phyloP scores from a whole-genome alignment of 2,113 vertebrate genomes.

The Ceyx melanurus region DNA sequence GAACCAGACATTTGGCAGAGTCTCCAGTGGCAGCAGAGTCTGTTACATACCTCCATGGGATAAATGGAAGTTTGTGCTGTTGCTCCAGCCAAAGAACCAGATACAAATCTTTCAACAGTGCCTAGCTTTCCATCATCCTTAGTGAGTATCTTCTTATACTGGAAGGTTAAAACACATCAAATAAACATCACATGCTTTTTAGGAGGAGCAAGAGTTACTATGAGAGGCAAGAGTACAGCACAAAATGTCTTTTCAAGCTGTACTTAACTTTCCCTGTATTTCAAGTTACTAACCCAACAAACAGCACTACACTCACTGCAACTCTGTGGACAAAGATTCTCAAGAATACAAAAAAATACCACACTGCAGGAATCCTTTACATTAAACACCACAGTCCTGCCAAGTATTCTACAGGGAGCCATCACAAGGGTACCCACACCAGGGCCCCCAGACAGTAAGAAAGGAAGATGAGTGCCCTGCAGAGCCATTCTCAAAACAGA shows the following conservation, averaged over 20 bases:
- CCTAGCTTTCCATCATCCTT: slow-evolving; percentile 84
- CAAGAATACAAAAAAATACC: neutral
- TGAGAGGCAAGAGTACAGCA: neutral
- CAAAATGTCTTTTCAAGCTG: neutral
- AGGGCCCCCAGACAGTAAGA: neutral
- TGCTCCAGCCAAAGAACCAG: slow-evolving; percentile 92
- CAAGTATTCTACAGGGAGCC: neutral
- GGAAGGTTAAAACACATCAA: slow-evolving; percentile 23
- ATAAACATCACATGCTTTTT: neutral
- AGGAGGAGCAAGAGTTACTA: neutral
- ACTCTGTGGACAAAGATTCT: neutral
- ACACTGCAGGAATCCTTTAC: neutral
- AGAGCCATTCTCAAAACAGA: neutral
- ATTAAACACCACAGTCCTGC: neutral
- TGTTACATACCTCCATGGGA: slow-evolving; percentile 90
- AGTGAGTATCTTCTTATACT: slow-evolving; percentile 92
- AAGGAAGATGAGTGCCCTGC: neutral
- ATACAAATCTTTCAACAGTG: slow-evolving; percentile 87
- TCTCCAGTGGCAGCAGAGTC: neutral
- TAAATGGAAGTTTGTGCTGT: slow-evolving; percentile 95
- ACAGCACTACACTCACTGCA: neutral
- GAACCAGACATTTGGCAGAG: neutral
- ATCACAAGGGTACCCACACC: neutral
- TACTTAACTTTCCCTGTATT: neutral
- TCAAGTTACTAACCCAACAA: neutral